Conservation (phyloP, 1,140 invertebrate species). For the Microvelia longipes region DNA sequence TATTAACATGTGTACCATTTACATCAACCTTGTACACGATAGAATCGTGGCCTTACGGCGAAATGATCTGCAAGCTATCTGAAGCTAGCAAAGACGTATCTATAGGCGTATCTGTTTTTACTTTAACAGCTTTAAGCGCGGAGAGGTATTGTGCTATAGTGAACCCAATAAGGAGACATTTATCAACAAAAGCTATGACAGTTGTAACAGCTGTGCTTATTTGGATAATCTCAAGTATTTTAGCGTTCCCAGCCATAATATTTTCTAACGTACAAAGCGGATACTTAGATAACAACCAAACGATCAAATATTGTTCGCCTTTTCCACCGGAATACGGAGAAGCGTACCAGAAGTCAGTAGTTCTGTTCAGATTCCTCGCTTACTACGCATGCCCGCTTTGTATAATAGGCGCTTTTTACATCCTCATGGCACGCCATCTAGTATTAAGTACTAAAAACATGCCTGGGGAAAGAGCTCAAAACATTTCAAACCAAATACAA, state of each 20-base stretch:
- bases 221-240: slow-evolving; percentile 62
- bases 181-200: slow-evolving; percentile 27
- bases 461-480: slow-evolving; percentile 50
- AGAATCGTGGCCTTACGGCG: slow-evolving; percentile 76
- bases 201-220: slow-evolving; percentile 53
- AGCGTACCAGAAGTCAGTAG: slow-evolving; percentile 36
- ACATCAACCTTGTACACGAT: slow-evolving; percentile 71
- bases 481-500: slow-evolving; percentile 39
- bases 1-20: slow-evolving; percentile 79
- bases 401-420: slow-evolving; percentile 72
- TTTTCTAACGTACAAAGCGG: slow-evolving; percentile 46
- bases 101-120: slow-evolving; percentile 88
- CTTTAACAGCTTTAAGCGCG: slow-evolving; percentile 72
- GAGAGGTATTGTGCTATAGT: slow-evolving; percentile 85
- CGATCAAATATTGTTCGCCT: slow-evolving; percentile 52
- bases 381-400: slow-evolving; percentile 73
- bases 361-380: slow-evolving; percentile 46
- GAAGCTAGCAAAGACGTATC: slow-evolving; percentile 82
- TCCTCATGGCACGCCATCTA: slow-evolving; percentile 71
- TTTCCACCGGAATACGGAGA: slow-evolving; percentile 38
- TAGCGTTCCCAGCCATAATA: slow-evolving; percentile 65
- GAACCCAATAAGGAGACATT: slow-evolving; percentile 59
- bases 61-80: slow-evolving; percentile 64
- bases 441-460: slow-evolving; percentile 64
- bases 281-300: slow-evolving; percentile 34